Conservation (phyloP, 2,888 invertebrate species). For the Drosophila mettleri region DNA sequence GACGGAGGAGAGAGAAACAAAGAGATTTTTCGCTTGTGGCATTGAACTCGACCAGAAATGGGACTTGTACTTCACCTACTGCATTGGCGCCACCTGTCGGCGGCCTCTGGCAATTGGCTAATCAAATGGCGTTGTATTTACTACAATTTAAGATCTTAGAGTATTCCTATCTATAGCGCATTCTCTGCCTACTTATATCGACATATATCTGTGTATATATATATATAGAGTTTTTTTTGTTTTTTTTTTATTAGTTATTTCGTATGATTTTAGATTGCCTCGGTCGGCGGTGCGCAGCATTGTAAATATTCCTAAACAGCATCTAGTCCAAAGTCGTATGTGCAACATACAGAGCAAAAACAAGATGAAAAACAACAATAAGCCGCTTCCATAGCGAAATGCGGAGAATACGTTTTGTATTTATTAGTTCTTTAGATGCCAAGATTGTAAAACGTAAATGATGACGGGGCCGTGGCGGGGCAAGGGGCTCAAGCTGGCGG, state of each 20-base stretch:
- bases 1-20: conserved; percentile 74
- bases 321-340: conserved; percentile 78
- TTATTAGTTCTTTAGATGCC: conserved; percentile 39
- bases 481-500: not conserved
- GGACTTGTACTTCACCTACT: conserved; percentile 42
- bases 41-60: conserved; percentile 37
- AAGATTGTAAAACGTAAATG: conserved; percentile 10
- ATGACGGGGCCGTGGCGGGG: not conserved
- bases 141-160: conserved; percentile 57
- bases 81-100: conserved; percentile 36
- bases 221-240: not conserved
- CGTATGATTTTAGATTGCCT: not conserved
- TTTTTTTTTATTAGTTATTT: not conserved
- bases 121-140: conserved; percentile 70
- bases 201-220: not conserved
- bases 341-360: conserved; percentile 32
- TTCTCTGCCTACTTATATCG: conserved; percentile 14
- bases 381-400: conserved; percentile 20
- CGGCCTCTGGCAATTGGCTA: conserved; percentile 31
- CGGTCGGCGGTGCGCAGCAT: conserved; percentile 44
- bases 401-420: conserved; percentile 36
- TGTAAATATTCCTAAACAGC: conserved; percentile 68
- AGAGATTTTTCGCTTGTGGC: conserved; percentile 72
- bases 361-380: not conserved
- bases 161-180: conserved; percentile 59